These are phyloP conservation scores for Papilio dardanus DNA, from an alignment of 1,140 invertebrate genomes.

Conservation along the genomic window DNA sequence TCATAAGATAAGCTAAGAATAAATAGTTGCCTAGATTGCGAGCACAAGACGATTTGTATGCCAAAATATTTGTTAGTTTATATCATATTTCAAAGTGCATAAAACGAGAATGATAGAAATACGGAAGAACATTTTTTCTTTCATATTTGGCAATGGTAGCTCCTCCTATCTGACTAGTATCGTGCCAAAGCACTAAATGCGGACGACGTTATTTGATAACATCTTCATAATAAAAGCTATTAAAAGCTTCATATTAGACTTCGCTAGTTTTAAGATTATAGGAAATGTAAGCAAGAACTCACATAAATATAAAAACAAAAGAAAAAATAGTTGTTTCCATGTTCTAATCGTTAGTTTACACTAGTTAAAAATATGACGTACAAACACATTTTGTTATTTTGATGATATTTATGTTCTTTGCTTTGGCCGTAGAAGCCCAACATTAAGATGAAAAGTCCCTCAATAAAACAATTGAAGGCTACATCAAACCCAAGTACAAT, in stretches of 20 bases:
- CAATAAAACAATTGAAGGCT: too few relatives aligned
- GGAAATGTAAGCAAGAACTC: too few relatives aligned
- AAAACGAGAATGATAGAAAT: background rate
- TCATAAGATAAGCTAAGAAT: background rate
- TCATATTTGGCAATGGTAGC: background rate
- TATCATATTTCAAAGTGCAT: background rate
- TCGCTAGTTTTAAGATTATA: background rate
- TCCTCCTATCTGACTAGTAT: background rate
- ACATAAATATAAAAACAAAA: too few relatives aligned
- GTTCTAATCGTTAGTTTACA: too few relatives aligned
- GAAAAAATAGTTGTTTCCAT: too few relatives aligned
- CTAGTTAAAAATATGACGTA: too few relatives aligned
- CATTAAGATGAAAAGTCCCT: too few relatives aligned
- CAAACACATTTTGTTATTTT: too few relatives aligned
- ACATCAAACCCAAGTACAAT: too few relatives aligned
- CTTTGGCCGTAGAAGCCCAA: too few relatives aligned
- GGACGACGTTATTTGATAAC: background rate
- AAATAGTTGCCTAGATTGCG: background rate
- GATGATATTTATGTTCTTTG: too few relatives aligned
- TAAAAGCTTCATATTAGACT: background rate
- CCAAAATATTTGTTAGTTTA: background rate
- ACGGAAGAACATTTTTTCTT: background rate
- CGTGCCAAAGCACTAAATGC: slow-evolving; percentile 1
- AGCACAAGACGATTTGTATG: background rate
- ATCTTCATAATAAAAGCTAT: slow-evolving; percentile 11